A percentile compares a stretch with the other conserved stretches of the same genome.
These are phyloP conservation scores for Spea hammondii DNA, from an alignment of 2,797 vertebrate genomes.

Conservation along the genomic window DNA sequence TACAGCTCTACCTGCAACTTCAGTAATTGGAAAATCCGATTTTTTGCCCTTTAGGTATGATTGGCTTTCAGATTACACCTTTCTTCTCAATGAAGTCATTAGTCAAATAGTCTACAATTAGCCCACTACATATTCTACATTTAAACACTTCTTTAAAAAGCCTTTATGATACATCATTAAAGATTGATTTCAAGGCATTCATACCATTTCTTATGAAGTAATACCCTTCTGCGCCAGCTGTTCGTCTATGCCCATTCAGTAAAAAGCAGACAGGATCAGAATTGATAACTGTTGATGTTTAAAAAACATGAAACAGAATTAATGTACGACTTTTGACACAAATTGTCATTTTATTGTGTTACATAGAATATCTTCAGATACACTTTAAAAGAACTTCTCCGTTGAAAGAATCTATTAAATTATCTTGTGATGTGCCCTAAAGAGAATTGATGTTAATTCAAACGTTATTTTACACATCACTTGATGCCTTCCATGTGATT, in stretches of 20 bases:
- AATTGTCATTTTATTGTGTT: constrained; percentile 57
- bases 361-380: constrained; percentile 54
- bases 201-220: constrained; percentile 43
- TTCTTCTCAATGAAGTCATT: constrained; percentile 7
- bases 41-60: constrained; percentile 6
- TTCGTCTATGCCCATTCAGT: constrained; percentile 53
- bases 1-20: constrained; percentile 1
- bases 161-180: constrained; percentile 64
- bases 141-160: constrained; percentile 10
- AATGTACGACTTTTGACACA: constrained; percentile 62
- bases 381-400: constrained; percentile 54
- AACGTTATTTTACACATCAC: constrained; percentile 60
- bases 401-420: background rate
- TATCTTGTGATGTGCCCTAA: background rate
- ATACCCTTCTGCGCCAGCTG: constrained; percentile 62
- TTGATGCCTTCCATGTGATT: constrained; percentile 60
- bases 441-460: constrained; percentile 51
- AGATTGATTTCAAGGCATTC: constrained; percentile 66
- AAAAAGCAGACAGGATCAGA: constrained; percentile 60
- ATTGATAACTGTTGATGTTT: constrained; percentile 59
- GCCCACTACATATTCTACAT: background rate
- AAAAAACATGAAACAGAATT: constrained; percentile 65
- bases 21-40: constrained; percentile 28
- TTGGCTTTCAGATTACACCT: constrained; percentile 22
- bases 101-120: background rate